A percentile compares a stretch with the other conserved stretches of the same genome.
Conservation (phyloP, 1,140 invertebrate species). For the Cydia strobilella region DNA sequence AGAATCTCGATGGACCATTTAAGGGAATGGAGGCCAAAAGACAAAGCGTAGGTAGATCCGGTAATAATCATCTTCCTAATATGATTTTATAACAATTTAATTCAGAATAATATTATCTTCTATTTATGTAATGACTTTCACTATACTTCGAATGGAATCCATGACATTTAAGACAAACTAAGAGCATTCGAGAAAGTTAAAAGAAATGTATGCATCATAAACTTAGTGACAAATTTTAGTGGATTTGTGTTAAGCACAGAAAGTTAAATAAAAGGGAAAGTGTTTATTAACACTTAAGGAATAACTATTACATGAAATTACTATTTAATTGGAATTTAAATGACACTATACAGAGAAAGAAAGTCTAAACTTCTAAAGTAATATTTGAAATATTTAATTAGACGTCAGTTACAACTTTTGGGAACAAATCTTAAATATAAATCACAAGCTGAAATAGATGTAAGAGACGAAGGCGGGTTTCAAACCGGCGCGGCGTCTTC, state of each 20-base stretch:
- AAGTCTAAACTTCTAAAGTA: no score
- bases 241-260: slow-evolving; percentile 1
- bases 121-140: slow-evolving; percentile 39
- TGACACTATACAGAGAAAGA: no score
- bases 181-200: slow-evolving; percentile 23
- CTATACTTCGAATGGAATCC: slow-evolving; percentile 36
- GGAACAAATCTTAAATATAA: no score
- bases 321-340: background rate
- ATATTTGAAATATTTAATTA: no score
- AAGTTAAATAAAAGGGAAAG: slow-evolving; percentile 19
- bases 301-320: background rate
- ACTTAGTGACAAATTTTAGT: slow-evolving; percentile 17
- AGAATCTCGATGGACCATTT: background rate
- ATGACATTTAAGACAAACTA: slow-evolving; percentile 33
- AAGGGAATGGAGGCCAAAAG: background rate
- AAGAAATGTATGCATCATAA: slow-evolving; percentile 19
- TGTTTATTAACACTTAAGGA: background rate
- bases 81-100: background rate
- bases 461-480: no score
- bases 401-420: no score
- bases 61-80: background rate
- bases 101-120: slow-evolving; percentile 9
- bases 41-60: background rate
- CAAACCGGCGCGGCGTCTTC: no score
- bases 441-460: no score